These are phyloP conservation scores for Cybosia mesomella DNA, from an alignment of 2,888 invertebrate genomes.

Conservation along the genomic window DNA sequence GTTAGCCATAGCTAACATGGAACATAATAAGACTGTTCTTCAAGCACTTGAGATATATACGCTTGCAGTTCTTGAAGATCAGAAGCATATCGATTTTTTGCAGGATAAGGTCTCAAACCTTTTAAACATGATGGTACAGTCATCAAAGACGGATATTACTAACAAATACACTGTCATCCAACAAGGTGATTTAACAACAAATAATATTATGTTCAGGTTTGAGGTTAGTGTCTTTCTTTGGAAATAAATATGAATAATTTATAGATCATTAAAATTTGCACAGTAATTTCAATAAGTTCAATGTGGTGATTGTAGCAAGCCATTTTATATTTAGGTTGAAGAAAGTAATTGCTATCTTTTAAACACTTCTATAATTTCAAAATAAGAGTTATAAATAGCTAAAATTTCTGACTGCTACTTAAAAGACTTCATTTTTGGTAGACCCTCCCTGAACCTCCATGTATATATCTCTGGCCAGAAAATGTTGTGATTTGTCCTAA, in stretches of 20 bases:
- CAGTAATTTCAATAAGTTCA: neutral
- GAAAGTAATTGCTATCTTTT: neutral
- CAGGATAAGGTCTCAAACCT: constrained; percentile 35
- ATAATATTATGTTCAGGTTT: constrained; percentile 62
- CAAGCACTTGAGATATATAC: constrained; percentile 35
- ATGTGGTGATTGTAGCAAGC: neutral
- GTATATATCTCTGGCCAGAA: no score
- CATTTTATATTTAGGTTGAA: neutral
- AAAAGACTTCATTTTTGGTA: neutral
- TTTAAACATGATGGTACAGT: constrained; percentile 17
- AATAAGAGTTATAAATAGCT: neutral
- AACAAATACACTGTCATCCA: constrained; percentile 58
- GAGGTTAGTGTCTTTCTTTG: constrained; percentile 47
- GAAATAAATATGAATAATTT: neutral
- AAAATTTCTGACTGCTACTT: neutral
- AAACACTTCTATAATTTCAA: no score
- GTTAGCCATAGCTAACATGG: neutral
- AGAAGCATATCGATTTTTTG: constrained; percentile 47
- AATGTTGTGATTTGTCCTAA: no score
- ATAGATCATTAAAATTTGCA: neutral
- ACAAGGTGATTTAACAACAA: constrained; percentile 69
- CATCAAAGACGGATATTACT: constrained; percentile 35
- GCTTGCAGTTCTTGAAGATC: constrained; percentile 44
- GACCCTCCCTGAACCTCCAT: neutral
- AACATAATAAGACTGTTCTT: constrained; percentile 18